Evolutionary conservation across 2,113 vertebrate genomes (phyloP), one percentile per base, ranked within the genome.

Genomic region (Zapus hudsonius): DNA sequence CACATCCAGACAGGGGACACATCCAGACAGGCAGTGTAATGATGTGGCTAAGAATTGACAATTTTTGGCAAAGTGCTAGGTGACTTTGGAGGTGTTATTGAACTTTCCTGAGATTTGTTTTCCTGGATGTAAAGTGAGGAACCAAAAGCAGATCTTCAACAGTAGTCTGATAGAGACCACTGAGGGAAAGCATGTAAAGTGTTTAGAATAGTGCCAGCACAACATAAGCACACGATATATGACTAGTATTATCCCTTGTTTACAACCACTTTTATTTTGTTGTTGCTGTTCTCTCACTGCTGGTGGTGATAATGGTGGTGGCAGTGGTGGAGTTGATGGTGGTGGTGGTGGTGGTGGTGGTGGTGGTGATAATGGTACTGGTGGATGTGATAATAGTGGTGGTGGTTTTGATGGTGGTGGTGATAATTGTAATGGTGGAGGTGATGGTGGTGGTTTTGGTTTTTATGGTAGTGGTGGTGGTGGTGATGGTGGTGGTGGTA

Each of bases 71-170:
- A 72, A 44, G 63, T 3, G 6, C 27, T 38, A 16, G 40, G 25
- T 72, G 27, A 27, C 44, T 66, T 82, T 63, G 22, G 64, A 78
- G 42, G 76, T 52, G 1, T 66, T 76, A 47, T 27, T 75, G 80
- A 78, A 70, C 10, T 29, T 61, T 76, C 67, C 87, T 91, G 59
- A 90, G 38, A 72, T 84, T 91, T 72, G 2, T 66, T 91, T 95
- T 76, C 38, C n/a, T 36, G 69, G 20, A 38, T 82, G 12, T 84
- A 59, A 92, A 70, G 44, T 38, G 29, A 8, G 19, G 27, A 10
- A 23, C n/a, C 90, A 27, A 52, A 66, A 69, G 70, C n/a, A 78
- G 63, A 27, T 5, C 7, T 9, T 79, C 73, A n/a, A 67, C 2
- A 61, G 17, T 61, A 55, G 57, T 27, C 17, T 20, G 27, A 29